These are phyloP conservation scores for Anhinga anhinga DNA, from an alignment of 2,113 vertebrate species.

Conservation along the genomic window DNA sequence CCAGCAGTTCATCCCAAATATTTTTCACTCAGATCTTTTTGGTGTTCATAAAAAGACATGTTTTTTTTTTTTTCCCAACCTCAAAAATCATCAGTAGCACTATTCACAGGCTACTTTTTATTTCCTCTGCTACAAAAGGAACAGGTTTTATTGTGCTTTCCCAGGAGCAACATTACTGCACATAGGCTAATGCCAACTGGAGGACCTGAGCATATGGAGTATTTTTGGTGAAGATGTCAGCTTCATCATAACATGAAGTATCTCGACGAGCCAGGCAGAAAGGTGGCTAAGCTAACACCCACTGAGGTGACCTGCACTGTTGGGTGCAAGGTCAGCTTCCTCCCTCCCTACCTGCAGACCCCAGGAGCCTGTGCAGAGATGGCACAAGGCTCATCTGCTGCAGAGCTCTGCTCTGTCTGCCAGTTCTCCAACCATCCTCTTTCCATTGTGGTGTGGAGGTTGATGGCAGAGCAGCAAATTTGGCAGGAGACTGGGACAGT, in stretches of 20 bases:
- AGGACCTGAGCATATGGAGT: neutral
- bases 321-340: neutral
- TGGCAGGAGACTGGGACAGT: neutral
- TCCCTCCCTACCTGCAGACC: neutral
- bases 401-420: neutral
- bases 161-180: fast-evolving
- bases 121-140: neutral
- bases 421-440: neutral
- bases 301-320: neutral
- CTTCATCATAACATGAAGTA: neutral
- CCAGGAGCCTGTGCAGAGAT: neutral
- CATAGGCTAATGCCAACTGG: neutral
- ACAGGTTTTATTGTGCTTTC: neutral
- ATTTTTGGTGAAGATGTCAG: neutral
- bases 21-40: neutral
- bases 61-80: neutral
- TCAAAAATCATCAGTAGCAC: neutral
- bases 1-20: neutral
- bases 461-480: neutral
- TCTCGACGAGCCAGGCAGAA: neutral
- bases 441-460: neutral
- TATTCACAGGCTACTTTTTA: neutral
- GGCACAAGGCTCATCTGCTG: neutral
- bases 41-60: neutral
- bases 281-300: neutral